phyloP scores from a whole-genome alignment of 1,140 invertebrate genomes.

The Whitmania pigra region DNA sequence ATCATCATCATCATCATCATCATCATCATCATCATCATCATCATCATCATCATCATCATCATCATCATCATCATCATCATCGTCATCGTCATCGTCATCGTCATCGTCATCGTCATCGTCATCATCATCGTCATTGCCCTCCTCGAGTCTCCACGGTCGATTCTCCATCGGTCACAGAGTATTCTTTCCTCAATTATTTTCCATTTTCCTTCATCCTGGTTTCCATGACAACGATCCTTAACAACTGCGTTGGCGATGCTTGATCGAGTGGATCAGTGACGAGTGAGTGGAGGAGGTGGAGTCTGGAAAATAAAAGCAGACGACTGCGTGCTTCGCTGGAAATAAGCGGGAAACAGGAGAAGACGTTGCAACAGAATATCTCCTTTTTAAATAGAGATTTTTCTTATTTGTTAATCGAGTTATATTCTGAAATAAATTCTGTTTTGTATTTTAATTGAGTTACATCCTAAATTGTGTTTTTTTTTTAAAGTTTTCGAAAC shows the following conservation, averaged over 20 bases:
- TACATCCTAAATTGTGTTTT: too few relatives aligned
- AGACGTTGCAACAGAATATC: too few relatives aligned
- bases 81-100: background rate
- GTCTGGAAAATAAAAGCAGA: too few relatives aligned
- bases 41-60: background rate
- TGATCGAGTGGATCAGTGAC: too few relatives aligned
- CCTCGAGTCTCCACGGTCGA: background rate
- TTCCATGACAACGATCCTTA: background rate
- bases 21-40: slow-evolving; percentile 7
- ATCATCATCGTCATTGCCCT: background rate
- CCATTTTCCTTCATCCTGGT: background rate
- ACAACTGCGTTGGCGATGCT: background rate
- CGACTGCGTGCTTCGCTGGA: too few relatives aligned
- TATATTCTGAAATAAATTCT: too few relatives aligned
- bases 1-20: slow-evolving; percentile 19
- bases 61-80: background rate
- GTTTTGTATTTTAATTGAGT: too few relatives aligned
- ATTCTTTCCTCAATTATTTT: background rate
- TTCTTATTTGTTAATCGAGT: too few relatives aligned
- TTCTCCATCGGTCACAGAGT: background rate
- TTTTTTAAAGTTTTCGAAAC: too few relatives aligned
- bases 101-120: background rate
- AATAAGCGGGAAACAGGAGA: too few relatives aligned
- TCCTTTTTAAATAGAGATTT: too few relatives aligned
- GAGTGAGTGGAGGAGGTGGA: too few relatives aligned